Evolutionary conservation across 2,888 invertebrate species (phyloP).

Genomic region (Rugalucina vietnamica): DNA sequence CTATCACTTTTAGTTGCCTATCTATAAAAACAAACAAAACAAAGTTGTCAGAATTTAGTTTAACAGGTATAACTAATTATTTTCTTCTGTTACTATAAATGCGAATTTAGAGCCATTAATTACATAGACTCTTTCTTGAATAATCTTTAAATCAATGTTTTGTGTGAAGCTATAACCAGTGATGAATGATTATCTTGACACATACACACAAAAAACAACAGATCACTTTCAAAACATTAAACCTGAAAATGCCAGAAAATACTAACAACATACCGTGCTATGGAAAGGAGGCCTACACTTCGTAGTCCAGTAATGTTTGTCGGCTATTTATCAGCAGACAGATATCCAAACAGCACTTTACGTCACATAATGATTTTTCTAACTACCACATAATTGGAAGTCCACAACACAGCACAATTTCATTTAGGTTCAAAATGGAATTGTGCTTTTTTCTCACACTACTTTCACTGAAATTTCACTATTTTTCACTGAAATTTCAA

Average conservation of each 20-base stretch:
- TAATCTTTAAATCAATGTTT: too few relatives aligned
- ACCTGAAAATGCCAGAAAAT: not conserved
- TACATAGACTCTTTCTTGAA: too few relatives aligned
- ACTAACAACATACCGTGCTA: conserved; percentile 20
- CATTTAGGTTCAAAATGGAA: not conserved
- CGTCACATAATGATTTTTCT: not conserved
- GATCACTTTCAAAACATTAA: too few relatives aligned
- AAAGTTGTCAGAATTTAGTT: too few relatives aligned
- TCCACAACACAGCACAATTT: conserved; percentile 1
- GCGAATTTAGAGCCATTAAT: too few relatives aligned
- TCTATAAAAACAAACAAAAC: too few relatives aligned
- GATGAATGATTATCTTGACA: too few relatives aligned
- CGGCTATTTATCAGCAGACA: conserved; percentile 2
- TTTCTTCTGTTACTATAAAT: too few relatives aligned
- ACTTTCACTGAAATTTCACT: not conserved
- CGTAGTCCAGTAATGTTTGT: conserved; percentile 1
- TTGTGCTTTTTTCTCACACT: conserved; percentile 4
- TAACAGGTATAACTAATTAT: too few relatives aligned
- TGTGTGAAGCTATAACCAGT: too few relatives aligned
- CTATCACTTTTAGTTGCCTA: too few relatives aligned
- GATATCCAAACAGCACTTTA: conserved; percentile 2
- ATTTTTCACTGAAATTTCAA: conserved; percentile 2
- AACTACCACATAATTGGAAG: not conserved
- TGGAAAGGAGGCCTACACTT: not conserved
- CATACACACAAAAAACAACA: not conserved